phyloP scores from a whole-genome alignment of 2,797 vertebrate genomes.

The Microcaecilia unicolor region DNA sequence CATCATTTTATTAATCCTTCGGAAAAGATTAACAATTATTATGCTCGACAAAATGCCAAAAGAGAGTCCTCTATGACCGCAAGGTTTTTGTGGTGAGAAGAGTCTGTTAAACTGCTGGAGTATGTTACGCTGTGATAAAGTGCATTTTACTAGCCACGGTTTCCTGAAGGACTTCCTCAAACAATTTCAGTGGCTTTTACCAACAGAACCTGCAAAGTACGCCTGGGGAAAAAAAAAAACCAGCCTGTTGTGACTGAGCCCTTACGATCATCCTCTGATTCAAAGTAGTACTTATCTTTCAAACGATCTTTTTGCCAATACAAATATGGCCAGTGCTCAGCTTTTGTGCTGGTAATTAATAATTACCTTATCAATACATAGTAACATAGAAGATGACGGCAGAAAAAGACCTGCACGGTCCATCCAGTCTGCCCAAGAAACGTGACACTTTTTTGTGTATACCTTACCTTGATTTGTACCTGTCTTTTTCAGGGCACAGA shows the following conservation, averaged over 20 bases:
- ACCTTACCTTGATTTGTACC: too few relatives aligned
- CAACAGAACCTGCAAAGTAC: not conserved
- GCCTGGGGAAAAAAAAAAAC: too few relatives aligned
- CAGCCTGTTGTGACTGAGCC: not conserved
- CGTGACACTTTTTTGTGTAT: too few relatives aligned
- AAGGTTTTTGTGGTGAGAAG: conserved; percentile 35
- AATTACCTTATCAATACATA: too few relatives aligned
- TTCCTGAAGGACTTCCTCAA: not conserved
- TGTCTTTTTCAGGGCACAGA: too few relatives aligned
- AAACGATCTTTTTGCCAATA: not conserved
- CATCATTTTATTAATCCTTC: too few relatives aligned
- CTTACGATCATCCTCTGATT: not conserved
- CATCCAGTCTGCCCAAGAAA: too few relatives aligned
- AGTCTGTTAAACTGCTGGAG: conserved; percentile 5
- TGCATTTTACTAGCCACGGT: not conserved
- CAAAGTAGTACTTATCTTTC: not conserved
- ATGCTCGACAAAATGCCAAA: conserved; percentile 32
- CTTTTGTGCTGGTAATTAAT: too few relatives aligned
- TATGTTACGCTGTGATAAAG: not conserved
- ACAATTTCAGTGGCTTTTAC: not conserved
- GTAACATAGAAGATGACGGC: too few relatives aligned
- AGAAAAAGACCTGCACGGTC: too few relatives aligned
- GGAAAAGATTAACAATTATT: conserved; percentile 36
- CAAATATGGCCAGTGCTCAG: not conserved
- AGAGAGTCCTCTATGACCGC: conserved; percentile 34